phyloP scores from a whole-genome alignment of 2,113 vertebrate species.

The Synodontis membranacea region DNA sequence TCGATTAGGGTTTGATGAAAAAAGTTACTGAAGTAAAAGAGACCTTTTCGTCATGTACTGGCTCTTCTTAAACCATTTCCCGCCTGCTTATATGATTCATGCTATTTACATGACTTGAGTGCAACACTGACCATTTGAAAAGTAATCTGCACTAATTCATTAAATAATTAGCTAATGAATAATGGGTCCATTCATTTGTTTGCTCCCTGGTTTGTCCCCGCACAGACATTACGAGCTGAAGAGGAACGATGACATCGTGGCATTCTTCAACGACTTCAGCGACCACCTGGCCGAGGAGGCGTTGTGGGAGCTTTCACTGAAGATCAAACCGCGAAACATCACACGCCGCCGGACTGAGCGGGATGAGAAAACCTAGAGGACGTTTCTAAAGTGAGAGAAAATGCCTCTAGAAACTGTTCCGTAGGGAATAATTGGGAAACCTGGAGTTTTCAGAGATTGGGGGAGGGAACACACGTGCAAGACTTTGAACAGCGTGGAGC shows the following conservation, averaged over 20 bases:
- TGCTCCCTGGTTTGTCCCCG: background rate
- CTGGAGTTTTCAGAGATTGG: background rate
- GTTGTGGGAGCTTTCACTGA: slow-evolving; percentile 95
- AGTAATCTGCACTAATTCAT: background rate
- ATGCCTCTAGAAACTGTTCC: slow-evolving; percentile 17
- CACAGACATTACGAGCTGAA: slow-evolving; percentile 93
- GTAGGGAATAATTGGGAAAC: background rate
- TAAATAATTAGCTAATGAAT: background rate
- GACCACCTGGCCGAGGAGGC: slow-evolving; percentile 98
- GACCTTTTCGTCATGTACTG: background rate
- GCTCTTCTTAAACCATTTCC: background rate
- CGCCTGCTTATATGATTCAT: background rate
- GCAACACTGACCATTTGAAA: background rate
- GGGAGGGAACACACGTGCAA: background rate
- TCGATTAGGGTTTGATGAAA: background rate
- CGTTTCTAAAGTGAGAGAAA: background rate
- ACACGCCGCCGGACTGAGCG: slow-evolving; percentile 88
- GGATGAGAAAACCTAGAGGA: slow-evolving; percentile 91
- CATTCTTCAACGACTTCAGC: slow-evolving; percentile 97
- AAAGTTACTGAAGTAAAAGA: background rate
- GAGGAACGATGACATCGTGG: slow-evolving; percentile 93
- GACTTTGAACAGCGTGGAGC: slow-evolving; percentile 8
- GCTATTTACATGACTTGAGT: background rate
- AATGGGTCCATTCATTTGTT: background rate
- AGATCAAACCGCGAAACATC: slow-evolving; percentile 96